phyloP scores from a whole-genome alignment of 2,888 invertebrate genomes.

The Adelphocoris suturalis region DNA sequence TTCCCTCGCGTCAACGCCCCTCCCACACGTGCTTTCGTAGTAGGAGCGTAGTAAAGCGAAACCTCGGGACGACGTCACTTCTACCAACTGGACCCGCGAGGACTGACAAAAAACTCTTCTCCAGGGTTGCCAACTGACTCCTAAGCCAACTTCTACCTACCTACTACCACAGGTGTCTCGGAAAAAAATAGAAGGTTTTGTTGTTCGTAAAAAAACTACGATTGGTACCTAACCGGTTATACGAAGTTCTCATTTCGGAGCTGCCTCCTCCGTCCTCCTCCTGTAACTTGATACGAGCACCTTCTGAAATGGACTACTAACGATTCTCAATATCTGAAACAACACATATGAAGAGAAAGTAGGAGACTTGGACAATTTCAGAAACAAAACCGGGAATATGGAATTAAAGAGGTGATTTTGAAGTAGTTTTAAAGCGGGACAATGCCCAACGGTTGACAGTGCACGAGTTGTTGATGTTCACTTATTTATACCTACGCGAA shows the following conservation, averaged over 20 bases:
- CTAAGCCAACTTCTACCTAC: not conserved
- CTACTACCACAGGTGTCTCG: constrained; percentile 40
- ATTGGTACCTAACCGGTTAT: constrained; percentile 37
- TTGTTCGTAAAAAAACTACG: not conserved
- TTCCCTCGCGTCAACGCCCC: constrained; percentile 26
- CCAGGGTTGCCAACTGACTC: constrained; percentile 53
- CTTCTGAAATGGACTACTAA: no score
- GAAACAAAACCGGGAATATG: no score
- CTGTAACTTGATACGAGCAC: not conserved
- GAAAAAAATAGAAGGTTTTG: constrained; percentile 9
- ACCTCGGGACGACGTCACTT: constrained; percentile 21
- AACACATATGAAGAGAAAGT: no score
- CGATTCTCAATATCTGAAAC: no score
- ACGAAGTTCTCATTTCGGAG: constrained; percentile 20
- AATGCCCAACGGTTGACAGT: no score
- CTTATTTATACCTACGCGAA: no score
- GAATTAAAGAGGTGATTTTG: no score
- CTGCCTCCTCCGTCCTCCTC: not conserved
- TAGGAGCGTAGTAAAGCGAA: constrained; percentile 56
- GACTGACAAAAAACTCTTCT: not conserved
- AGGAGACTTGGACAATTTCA: no score
- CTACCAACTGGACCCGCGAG: constrained; percentile 23
- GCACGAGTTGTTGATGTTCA: no score
- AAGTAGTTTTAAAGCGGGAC: no score
- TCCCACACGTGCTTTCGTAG: constrained; percentile 60